Base-by-base conservation (phyloP, 30 jellyfish, hydroid and myxozoan genomes). In the Aurelia coerulea region DNA sequence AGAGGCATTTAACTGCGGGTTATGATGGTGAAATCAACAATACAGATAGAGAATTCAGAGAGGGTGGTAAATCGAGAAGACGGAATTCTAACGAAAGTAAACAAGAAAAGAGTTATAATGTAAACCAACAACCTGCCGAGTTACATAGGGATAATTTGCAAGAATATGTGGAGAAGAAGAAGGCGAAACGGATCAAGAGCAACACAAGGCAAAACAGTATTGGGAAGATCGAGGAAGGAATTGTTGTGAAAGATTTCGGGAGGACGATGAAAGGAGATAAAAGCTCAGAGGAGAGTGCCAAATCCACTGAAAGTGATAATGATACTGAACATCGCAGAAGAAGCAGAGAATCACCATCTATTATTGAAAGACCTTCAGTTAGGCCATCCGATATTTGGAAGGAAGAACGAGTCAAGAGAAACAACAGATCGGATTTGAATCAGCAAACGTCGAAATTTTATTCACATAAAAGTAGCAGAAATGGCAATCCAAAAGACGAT, bases 321-420 rank as follows among this genome's bases (percentile, higher is more conserved):
- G 74, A 62, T 3, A 34, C 33, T 13, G 6, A 6, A 4, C 17
- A 39, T 73, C 58, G 53, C 17, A 14, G 31, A 19, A 54, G 62
- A 5, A 51, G 34, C 35, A 32, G 23, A 3, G n/a, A 62, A 2
- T 77, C 87, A 17, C 77, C 87, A 35, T 17, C n/a, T 53, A 65
- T 62, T 64, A 77, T 58, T 14, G 87, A 77, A 39, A 58, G 68
- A 39, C 78, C 67, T 19, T 10, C 37, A 62, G 35, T 77, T 15
- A 59, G 78, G 32, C 78, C 87, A 31, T 77, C 87, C 62, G 87
- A 77, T 9, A 10, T 58, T 5, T 31, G 68, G 65, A 65, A 46
- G 35, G 19, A 65, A 39, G 29, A 73, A 7, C 46, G 68, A 42
- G 46, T 42, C 49, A 15, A 65, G n/a, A 33, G 23, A 73, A 50